Base-by-base conservation (phyloP, 64 coral and sea anemone genomes). In the Astreopora myriophthalma region DNA sequence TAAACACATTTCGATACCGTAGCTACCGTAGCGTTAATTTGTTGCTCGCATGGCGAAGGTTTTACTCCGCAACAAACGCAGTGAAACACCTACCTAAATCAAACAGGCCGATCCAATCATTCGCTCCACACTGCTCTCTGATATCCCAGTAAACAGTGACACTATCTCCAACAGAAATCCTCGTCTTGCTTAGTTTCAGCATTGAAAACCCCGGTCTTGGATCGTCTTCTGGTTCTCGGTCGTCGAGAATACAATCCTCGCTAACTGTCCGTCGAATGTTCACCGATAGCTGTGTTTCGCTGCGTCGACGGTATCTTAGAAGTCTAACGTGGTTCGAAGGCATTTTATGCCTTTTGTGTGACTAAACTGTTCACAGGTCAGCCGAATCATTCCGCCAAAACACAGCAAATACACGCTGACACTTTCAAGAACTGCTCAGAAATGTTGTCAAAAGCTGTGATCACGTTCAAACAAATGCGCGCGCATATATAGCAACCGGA, bases 51-150 rank as follows among this genome's bases (percentile, higher is more conserved):
- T 6, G 5, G 30, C 11, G 19, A 3, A 25, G 2, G 20, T 12
- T 12, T 29, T 64, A 7, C 17, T 13, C 28, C 29, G 46, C 34
- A 22, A 20, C 23, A 28, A 19, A 35, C 14, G 16, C 5, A 46
- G 1, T 70, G 5, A 12, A 16, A 13, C 83, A 94, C 90, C 95
- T 39, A 99, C 97, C 97, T 64, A 95, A 89, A 83, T 99, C 91
- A 34, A 99, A 99, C 7, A 99, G 82, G 8, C 97, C 97, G 68
- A 99, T 99, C 97, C 97, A 99, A 38, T 99, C 97, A 49, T 93
- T 90, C 14, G 97, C 86, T 58, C 94, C 86, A 69, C 94, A 93
- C 79, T 86, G 78, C 24, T 96, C 89, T 17, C 87, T 84, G 70
- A 95, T 93, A 86, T 99, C 94, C 94, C 97, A 99, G 38, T 96